phyloP scores from a whole-genome alignment of 2,888 invertebrate genomes.

The Drosophila imparisetae region DNA sequence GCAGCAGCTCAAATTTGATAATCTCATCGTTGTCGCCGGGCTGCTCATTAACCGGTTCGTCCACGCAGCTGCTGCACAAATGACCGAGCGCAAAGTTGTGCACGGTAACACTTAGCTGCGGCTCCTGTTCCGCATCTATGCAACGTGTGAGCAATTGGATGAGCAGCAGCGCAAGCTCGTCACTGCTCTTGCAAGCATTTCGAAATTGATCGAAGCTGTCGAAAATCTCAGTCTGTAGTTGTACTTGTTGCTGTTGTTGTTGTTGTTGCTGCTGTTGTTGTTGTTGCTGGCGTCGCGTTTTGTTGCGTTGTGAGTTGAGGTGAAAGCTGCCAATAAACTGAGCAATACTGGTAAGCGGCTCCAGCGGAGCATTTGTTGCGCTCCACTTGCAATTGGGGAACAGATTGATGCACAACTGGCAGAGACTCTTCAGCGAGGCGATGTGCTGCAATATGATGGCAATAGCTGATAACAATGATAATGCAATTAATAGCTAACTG shows the following conservation, averaged over 20 bases:
- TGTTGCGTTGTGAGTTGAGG: constrained; percentile 68
- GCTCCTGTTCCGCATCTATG: constrained; percentile 77
- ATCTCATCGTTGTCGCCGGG: constrained; percentile 68
- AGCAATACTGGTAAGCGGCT: constrained; percentile 57
- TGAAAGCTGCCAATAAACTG: constrained; percentile 77
- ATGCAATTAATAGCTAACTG: neutral
- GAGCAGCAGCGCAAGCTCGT: constrained; percentile 82
- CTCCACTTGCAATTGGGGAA: constrained; percentile 84
- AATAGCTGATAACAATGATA: constrained; percentile 12
- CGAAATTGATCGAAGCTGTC: constrained; percentile 60
- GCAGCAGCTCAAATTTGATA: constrained; percentile 80
- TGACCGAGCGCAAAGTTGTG: constrained; percentile 82
- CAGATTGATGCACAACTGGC: constrained; percentile 83
- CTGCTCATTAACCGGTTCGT: constrained; percentile 26
- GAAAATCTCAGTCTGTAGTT: constrained; percentile 11
- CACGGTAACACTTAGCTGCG: constrained; percentile 75
- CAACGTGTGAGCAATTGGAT: constrained; percentile 81
- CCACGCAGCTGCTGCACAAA: constrained; percentile 56
- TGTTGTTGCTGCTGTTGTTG: constrained; percentile 28
- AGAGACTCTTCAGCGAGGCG: constrained; percentile 82
- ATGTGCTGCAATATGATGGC: constrained; percentile 73
- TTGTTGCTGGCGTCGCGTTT: constrained; percentile 40
- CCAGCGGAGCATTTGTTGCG: constrained; percentile 55
- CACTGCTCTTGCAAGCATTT: constrained; percentile 71
- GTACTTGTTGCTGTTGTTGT: constrained; percentile 15